Base-by-base conservation (phyloP, 30 jellyfish, hydroid and myxozoan genomes). In the Aurelia aurita complex sp. Pacific region DNA sequence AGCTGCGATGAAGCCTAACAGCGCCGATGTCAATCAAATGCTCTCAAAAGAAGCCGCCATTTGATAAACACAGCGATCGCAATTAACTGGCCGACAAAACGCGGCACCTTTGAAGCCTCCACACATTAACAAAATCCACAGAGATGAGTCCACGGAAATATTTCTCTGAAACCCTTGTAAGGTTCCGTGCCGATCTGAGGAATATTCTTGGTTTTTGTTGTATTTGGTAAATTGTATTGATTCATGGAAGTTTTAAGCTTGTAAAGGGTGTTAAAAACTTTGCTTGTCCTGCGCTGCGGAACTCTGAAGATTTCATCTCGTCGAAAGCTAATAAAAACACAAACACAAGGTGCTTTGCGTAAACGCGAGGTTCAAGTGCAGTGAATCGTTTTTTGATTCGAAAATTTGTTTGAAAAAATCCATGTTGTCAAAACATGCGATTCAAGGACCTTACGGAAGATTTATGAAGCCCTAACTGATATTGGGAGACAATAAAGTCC, bases 1-100 rank as follows among this genome's bases (percentile, higher is more conserved):
- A 89, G 97, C 97, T 89, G 97, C 97, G 85, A 81, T 79, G 91
- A 69, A 74, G 97, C 86, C 84, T 89, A 64, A 75, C 97, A 73
- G 89, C 83, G 89, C 89, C 92, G 88, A 64, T 89, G 97, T 89
- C 97, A 89, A 89, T 89, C 97, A 89, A 68, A 51, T 64, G 63
- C 71, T 90, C 51, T 62, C 85, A 85, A 59, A 74, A 89, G 87
- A 74, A 61, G 89, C 97, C 94, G 94, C 90, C 94, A 65, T 81
- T 89, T 89, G 91, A 81, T 81, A 75, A 79, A 89, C 91, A 89
- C 94, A 78, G 97, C 88, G 87, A 68, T 68, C 85, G 89, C 96
- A 87, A 87, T 87, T 87, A 87, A 87, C 90, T 55, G 65, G 82
- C 90, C 96, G 96, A 87, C 91, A 87, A 79, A 75, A 73, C 32